Evolutionary conservation across 2,113 vertebrate genomes (phyloP).

Genomic region (Edolisoma coerulescens): DNA sequence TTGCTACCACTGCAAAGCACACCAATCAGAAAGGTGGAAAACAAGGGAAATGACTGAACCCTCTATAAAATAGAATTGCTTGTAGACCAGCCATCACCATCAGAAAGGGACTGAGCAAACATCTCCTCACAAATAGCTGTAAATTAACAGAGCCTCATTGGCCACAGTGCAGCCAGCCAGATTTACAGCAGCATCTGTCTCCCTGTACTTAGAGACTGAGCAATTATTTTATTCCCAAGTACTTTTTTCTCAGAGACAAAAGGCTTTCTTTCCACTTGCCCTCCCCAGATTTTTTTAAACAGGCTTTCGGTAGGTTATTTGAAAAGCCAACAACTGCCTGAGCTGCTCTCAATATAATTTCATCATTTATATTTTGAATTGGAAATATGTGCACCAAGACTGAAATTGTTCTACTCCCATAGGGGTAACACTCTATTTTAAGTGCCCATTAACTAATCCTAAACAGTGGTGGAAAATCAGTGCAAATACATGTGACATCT

Average conservation of each 20-base stretch:
- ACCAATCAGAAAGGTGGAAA: neutral
- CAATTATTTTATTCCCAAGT: neutral
- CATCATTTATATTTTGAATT: slow-evolving; percentile 9
- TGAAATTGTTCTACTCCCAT: slow-evolving; percentile 61
- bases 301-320: neutral
- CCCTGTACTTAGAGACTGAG: neutral
- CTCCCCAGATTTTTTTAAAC: neutral
- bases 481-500: slow-evolving; percentile 28
- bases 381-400: slow-evolving; percentile 8
- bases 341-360: slow-evolving; percentile 2
- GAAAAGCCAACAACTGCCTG: slow-evolving; percentile 42
- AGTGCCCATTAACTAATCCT: slow-evolving; percentile 68
- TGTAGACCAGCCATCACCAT: neutral
- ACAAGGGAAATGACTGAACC: neutral
- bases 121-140: neutral
- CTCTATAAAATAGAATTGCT: neutral
- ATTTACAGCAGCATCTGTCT: neutral
- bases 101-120: neutral
- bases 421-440: slow-evolving; percentile 52
- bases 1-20: neutral
- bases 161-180: neutral
- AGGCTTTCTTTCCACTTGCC: neutral
- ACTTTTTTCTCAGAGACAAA: neutral
- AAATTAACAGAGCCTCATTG: neutral
- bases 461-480: slow-evolving; percentile 55